Percentiles rank a stretch among this genome's conserved stretches.
Conservation (phyloP, 2,888 invertebrate species). For the Panopea generosa region DNA sequence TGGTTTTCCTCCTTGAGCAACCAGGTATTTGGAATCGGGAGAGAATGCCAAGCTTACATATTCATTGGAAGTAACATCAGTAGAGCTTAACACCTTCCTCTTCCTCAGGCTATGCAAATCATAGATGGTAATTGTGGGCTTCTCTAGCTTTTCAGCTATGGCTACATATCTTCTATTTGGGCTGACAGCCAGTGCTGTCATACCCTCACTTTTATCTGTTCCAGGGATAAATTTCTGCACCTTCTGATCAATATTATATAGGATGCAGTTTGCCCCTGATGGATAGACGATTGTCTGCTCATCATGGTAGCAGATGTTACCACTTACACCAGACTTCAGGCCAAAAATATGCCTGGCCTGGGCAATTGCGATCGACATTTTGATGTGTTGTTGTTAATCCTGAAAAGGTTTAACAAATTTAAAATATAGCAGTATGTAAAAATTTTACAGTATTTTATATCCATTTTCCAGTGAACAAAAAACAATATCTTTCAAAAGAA, state of each 20-base stretch:
- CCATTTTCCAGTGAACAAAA: neutral
- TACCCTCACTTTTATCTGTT: slow-evolving; percentile 85
- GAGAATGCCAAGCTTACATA: slow-evolving; percentile 92
- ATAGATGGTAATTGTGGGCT: slow-evolving; percentile 85
- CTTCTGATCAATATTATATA: slow-evolving; percentile 86
- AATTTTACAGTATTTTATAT: neutral
- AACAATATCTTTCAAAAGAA: neutral
- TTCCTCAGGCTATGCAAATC: slow-evolving; percentile 85
- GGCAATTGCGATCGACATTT: slow-evolving; percentile 84
- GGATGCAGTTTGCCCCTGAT: slow-evolving; percentile 85
- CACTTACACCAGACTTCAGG: slow-evolving; percentile 82
- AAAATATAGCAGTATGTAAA: neutral
- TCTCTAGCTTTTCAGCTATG: slow-evolving; percentile 85
- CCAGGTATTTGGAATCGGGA: slow-evolving; percentile 92
- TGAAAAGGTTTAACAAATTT: neutral
- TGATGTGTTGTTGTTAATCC: slow-evolving; percentile 31
- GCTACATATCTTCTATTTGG: slow-evolving; percentile 85
- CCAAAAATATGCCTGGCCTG: slow-evolving; percentile 85
- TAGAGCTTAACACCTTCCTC: slow-evolving; percentile 84
- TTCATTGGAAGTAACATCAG: slow-evolving; percentile 87
- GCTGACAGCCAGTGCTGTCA: slow-evolving; percentile 85
- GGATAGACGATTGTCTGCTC: slow-evolving; percentile 86
- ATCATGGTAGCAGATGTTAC: slow-evolving; percentile 85
- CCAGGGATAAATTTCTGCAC: slow-evolving; percentile 85
- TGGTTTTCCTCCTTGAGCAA: slow-evolving; percentile 92